These are phyloP conservation scores for Pelmatolapia mariae DNA, from an alignment of 2,113 vertebrate genomes.

Conservation along the genomic window DNA sequence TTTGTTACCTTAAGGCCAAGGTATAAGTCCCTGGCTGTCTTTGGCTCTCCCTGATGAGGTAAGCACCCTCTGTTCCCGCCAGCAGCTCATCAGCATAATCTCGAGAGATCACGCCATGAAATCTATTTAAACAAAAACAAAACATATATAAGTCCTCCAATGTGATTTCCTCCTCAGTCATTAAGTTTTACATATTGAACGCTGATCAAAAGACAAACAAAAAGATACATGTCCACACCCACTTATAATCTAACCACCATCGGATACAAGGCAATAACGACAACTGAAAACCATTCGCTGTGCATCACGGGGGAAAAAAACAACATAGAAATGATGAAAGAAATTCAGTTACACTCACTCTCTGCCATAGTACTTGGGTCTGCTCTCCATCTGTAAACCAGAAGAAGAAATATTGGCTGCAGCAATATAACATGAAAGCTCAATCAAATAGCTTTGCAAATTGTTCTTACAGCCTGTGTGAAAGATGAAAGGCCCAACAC, in stretches of 20 bases:
- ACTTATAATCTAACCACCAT: neutral
- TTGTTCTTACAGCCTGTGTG: constrained; percentile 24
- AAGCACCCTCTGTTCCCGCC: constrained; percentile 83
- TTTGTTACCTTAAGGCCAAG: constrained; percentile 86
- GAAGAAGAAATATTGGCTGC: constrained; percentile 46
- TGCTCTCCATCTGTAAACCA: constrained; percentile 86
- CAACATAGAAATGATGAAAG: neutral
- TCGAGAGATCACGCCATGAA: constrained; percentile 92
- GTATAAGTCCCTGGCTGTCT: constrained; percentile 94
- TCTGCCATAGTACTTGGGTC: constrained; percentile 98
- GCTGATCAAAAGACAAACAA: neutral
- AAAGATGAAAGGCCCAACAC: constrained; percentile 33
- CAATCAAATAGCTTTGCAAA: constrained; percentile 26
- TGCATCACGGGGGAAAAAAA: neutral
- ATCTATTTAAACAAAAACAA: constrained; percentile 60
- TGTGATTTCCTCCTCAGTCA: neutral
- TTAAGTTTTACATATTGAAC: neutral
- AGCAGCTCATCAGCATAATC: constrained; percentile 91
- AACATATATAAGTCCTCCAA: accelerated
- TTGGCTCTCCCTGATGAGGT: constrained; percentile 97
- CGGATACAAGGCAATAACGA: neutral
- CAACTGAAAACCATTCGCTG: neutral
- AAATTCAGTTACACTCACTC: constrained; percentile 81
- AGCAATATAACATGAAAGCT: constrained; percentile 12
- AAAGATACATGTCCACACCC: neutral